Evolutionary conservation across 2,113 vertebrate genomes (phyloP).

Genomic region (Acrocephalus kingi): DNA sequence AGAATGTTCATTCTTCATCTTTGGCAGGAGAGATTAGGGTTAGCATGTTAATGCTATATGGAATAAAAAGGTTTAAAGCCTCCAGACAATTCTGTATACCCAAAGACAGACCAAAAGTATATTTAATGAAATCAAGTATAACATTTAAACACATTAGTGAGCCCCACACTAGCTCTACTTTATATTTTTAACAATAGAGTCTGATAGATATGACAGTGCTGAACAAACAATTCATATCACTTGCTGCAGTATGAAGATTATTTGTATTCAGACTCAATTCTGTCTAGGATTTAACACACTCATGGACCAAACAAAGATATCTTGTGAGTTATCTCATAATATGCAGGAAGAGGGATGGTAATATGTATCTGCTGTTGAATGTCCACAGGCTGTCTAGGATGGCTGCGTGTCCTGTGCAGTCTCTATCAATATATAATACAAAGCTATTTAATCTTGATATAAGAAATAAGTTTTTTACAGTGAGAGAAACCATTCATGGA

Average conservation of each 20-base stretch:
- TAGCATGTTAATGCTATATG: constrained; percentile 55
- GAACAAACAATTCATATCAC: constrained; percentile 45
- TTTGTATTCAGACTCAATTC: constrained; percentile 57
- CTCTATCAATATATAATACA: not conserved
- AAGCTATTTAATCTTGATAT: not conserved
- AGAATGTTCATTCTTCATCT: not conserved
- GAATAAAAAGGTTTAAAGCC: constrained; percentile 48
- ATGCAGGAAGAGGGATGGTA: constrained; percentile 24
- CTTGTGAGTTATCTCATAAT: constrained; percentile 55
- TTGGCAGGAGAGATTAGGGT: constrained; percentile 46
- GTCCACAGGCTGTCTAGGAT: not conserved
- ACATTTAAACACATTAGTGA: constrained; percentile 8
- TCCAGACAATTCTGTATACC: constrained; percentile 5
- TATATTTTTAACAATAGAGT: constrained; percentile 46
- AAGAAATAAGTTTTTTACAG: not conserved
- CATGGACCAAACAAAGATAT: constrained; percentile 54
- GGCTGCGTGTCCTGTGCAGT: not conserved
- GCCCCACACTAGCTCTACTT: constrained; percentile 24
- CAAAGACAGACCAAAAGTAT: not conserved
- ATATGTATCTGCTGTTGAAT: constrained; percentile 17
- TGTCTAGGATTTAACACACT: constrained; percentile 48
- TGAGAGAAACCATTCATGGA: not conserved
- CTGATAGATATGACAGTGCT: constrained; percentile 27
- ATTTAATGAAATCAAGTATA: constrained; percentile 18
- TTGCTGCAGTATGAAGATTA: constrained; percentile 33